phyloP scores from a whole-genome alignment of 2,888 invertebrate species.

The Heliconius charithonia region DNA sequence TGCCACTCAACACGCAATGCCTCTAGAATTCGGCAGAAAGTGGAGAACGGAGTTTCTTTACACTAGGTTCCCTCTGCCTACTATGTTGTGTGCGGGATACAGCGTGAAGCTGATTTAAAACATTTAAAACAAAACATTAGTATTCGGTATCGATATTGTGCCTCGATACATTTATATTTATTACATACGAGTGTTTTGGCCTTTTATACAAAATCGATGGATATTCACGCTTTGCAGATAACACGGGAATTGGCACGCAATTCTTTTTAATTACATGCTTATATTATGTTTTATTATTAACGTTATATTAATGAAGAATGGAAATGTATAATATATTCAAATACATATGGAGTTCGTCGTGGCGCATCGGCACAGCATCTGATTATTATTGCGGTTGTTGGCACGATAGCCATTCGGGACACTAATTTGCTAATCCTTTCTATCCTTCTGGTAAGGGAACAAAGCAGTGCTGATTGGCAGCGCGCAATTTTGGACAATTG shows the following conservation, averaged over 20 bases:
- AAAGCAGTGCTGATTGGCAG: background rate
- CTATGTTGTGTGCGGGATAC: too few species aligned
- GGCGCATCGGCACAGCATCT: background rate
- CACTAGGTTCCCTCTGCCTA: too few species aligned
- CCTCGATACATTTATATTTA: conserved; percentile 17
- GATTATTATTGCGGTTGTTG: background rate
- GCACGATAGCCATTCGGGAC: background rate
- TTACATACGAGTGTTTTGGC: conserved; percentile 4
- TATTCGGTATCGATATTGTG: background rate
- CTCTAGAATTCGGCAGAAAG: too few species aligned
- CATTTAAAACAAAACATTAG: background rate
- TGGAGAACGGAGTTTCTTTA: too few species aligned
- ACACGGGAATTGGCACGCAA: conserved; percentile 17
- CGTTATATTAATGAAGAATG: background rate
- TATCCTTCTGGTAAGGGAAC: background rate
- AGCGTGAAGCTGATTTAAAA: too few species aligned
- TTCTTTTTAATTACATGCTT: conserved; percentile 17
- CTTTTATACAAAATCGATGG: conserved; percentile 17
- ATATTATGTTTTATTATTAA: conserved; percentile 8
- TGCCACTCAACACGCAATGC: too few species aligned
- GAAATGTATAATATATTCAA: background rate
- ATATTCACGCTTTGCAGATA: conserved; percentile 7
- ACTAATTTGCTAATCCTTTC: background rate
- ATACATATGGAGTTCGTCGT: background rate
- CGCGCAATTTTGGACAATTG: background rate